A percentile compares a stretch with the other conserved stretches of the same genome.
These are phyloP conservation scores for Nestor notabilis DNA, from an alignment of 2,113 vertebrate genomes.

Conservation along the genomic window DNA sequence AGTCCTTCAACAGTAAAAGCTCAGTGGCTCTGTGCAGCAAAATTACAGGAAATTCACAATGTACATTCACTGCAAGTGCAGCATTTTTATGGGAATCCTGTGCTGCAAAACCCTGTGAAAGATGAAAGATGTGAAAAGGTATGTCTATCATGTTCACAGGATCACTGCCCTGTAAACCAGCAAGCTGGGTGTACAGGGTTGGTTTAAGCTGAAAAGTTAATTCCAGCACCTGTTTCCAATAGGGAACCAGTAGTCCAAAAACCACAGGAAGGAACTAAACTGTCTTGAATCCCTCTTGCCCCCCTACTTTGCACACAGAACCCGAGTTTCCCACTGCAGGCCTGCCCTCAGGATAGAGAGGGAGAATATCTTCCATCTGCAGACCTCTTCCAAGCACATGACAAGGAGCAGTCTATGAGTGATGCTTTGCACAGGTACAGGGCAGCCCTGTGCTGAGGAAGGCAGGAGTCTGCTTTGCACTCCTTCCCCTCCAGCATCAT, in stretches of 20 bases:
- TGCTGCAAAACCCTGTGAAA: not conserved
- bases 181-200: not conserved
- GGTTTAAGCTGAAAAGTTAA: not conserved
- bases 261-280: not conserved
- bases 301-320: not conserved
- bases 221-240: not conserved
- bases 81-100: not conserved
- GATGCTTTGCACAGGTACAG: not conserved
- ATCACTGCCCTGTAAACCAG: not conserved
- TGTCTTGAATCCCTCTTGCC: not conserved
- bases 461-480: not conserved
- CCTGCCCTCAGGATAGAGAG: not conserved
- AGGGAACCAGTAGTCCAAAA: not conserved
- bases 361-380: not conserved
- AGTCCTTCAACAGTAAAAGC: not conserved
- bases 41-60: not conserved
- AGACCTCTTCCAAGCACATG: not conserved
- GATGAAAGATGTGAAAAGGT: not conserved
- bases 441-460: not conserved
- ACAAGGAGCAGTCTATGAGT: accelerated
- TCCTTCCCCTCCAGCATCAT: not conserved
- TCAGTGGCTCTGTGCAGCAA: not conserved
- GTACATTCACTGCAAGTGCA: not conserved
- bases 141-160: accelerated
- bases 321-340: not conserved